Evolutionary conservation across 2,113 vertebrate genomes (phyloP).

Genomic region (Gnathonemus longibarbis): DNA sequence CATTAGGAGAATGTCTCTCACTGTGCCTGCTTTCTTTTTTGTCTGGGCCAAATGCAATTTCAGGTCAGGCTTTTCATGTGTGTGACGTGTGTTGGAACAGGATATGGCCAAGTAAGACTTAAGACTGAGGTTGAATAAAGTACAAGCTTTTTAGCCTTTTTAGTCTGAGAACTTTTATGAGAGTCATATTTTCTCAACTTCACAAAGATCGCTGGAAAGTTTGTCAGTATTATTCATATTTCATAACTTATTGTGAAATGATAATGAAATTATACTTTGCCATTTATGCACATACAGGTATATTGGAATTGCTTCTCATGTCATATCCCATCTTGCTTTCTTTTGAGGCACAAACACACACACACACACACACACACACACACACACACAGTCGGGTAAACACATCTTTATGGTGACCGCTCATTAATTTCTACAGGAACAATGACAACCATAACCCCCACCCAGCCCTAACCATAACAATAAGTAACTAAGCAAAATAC

Average conservation of each 20-base stretch:
- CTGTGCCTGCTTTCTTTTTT: not conserved
- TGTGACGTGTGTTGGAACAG: not conserved
- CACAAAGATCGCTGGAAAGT: not conserved
- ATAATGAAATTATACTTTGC: not conserved
- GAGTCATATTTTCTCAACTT: not conserved
- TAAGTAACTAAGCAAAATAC: too few relatives aligned
- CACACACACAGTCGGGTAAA: too few relatives aligned
- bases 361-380: too few relatives aligned
- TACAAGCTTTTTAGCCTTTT: not conserved
- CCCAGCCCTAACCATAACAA: too few relatives aligned
- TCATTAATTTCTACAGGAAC: too few relatives aligned
- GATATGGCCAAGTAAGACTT: not conserved
- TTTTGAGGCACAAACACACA: not conserved
- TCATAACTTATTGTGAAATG: not conserved
- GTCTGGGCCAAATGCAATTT: not conserved
- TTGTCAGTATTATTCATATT: not conserved
- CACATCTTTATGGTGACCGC: too few relatives aligned
- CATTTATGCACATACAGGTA: not conserved
- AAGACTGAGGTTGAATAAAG: slow-evolving; percentile 9
- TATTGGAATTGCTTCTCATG: not conserved
- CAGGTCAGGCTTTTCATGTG: not conserved
- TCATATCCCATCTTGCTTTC: not conserved
- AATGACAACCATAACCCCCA: too few relatives aligned
- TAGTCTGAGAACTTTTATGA: not conserved
- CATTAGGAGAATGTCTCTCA: not conserved